These are phyloP conservation scores for Propithecus perrieri DNA, from an alignment of 2,797 vertebrate species.

Conservation along the genomic window DNA sequence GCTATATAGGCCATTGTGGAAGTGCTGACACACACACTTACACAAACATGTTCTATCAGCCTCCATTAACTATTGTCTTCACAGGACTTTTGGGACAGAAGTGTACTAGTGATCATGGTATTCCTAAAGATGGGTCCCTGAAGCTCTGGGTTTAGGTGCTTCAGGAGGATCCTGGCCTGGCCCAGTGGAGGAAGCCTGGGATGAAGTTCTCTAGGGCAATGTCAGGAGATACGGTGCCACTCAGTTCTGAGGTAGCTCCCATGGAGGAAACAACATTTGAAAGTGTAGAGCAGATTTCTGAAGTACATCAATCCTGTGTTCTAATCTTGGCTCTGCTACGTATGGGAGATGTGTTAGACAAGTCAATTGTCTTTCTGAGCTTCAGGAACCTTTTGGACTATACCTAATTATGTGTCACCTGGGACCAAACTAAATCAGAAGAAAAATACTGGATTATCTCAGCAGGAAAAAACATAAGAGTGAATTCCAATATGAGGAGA, in stretches of 20 bases:
- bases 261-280: background rate
- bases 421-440: background rate
- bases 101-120: fast-evolving
- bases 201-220: background rate
- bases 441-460: background rate
- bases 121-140: fast-evolving
- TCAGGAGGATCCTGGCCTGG: background rate
- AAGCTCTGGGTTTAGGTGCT: no score
- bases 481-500: background rate
- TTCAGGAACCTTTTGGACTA: background rate
- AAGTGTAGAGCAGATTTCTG: background rate
- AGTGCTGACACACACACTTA: no score
- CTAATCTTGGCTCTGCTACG: background rate
- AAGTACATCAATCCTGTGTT: background rate
- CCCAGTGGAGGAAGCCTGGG: background rate
- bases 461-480: background rate
- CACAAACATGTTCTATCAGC: background rate
- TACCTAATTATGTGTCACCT: background rate
- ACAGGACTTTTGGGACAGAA: background rate
- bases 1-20: background rate
- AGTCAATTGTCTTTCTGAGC: background rate
- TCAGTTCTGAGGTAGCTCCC: background rate
- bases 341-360: no score
- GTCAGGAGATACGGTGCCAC: background rate
- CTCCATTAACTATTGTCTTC: background rate